Evolutionary conservation across 2,113 vertebrate species (phyloP).

Genomic region (Antechinus stuartii): DNA sequence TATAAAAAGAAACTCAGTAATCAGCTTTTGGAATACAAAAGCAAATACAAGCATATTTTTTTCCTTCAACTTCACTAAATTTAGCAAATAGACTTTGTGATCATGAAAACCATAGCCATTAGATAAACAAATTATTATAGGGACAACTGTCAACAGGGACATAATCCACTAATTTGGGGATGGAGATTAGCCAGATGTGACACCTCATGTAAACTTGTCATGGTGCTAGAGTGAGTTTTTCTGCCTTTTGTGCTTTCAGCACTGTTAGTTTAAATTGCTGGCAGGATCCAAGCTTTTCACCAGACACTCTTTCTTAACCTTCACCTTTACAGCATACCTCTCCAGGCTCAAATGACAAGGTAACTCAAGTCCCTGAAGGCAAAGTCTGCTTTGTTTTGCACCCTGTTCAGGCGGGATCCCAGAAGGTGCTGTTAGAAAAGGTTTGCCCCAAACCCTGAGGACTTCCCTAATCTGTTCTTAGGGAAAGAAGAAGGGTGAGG

Average conservation of each 20-base stretch:
- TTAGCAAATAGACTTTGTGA: background rate
- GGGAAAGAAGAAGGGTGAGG: slow-evolving; percentile 30
- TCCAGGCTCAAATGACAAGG: background rate
- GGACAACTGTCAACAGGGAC: background rate
- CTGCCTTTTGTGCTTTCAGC: background rate
- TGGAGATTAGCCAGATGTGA: background rate
- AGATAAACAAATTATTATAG: background rate
- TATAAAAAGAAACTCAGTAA: background rate
- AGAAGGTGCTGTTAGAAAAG: slow-evolving; percentile 53
- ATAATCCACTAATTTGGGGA: background rate
- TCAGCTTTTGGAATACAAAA: background rate
- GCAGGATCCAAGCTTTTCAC: background rate
- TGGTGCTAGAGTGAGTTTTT: background rate
- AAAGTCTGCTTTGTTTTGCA: slow-evolving; percentile 65
- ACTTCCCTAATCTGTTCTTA: slow-evolving; percentile 61
- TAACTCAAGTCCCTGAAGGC: slow-evolving; percentile 33
- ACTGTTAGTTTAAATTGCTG: background rate
- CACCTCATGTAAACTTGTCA: background rate
- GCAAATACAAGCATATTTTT: background rate
- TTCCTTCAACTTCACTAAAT: background rate
- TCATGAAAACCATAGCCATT: background rate
- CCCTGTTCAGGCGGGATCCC: slow-evolving; percentile 24
- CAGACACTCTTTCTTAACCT: background rate
- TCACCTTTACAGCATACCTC: background rate
- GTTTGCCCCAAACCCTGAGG: slow-evolving; percentile 71